These are phyloP conservation scores for Accipiter cooperii DNA, from an alignment of 2,113 vertebrate species.

Conservation along the genomic window DNA sequence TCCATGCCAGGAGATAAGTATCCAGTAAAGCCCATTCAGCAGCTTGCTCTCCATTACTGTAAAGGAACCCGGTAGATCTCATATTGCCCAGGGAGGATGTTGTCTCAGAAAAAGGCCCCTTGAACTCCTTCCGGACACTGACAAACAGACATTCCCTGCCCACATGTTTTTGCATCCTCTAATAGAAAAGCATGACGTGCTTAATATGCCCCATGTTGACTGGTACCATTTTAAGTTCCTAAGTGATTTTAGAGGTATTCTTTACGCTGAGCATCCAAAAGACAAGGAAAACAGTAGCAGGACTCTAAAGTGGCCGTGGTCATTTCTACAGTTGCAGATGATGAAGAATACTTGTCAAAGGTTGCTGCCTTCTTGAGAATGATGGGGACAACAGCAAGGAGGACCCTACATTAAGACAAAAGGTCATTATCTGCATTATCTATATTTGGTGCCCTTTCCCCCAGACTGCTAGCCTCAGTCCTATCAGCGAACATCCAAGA, in stretches of 20 bases:
- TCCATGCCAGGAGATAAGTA: neutral
- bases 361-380: neutral
- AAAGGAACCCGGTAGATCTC: neutral
- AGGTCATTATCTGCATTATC: neutral
- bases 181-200: neutral
- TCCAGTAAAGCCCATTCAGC: neutral
- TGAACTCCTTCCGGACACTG: neutral
- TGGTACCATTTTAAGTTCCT: neutral
- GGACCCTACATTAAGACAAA: neutral
- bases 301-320: neutral
- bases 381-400: neutral
- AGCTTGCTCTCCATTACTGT: neutral
- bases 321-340: neutral
- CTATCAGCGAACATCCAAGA: rapidly evolving
- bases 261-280: neutral
- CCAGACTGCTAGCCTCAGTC: neutral
- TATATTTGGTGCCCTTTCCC: neutral
- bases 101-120: neutral
- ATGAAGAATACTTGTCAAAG: neutral
- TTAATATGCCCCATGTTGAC: neutral
- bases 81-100: neutral
- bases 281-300: neutral
- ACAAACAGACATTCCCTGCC: neutral
- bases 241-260: neutral
- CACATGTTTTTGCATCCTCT: neutral